Base-by-base conservation (phyloP, 2,888 invertebrate genomes). In the Dysmachus trigonus region DNA sequence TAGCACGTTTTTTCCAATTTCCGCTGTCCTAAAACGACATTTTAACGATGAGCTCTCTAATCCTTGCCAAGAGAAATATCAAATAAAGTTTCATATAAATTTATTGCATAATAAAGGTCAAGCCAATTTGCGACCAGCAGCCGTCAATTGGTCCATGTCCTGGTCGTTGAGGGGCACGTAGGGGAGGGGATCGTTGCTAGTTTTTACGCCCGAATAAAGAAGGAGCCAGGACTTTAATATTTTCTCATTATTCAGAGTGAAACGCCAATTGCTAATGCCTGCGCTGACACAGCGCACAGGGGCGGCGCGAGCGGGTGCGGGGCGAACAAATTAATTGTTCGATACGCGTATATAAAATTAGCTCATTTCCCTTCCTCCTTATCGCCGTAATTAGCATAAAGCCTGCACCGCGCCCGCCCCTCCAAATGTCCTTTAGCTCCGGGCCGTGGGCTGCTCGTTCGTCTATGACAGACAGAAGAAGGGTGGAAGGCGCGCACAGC, bases 311-410 rank as follows among this genome's bases (percentile, higher is more conserved):
- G 51, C 18, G 51, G 10, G 33, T 10, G 7, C 5, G 51, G 53
- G 31, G 33, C 10, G 53, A 53, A n/a, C 33, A 53, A 81, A 81
- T 81, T 81, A 81, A 81, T 81, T 81, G 53, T 53, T 81, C 81
- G 81, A 81, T 81, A 81, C 81, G 33, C 81, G 81, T 81, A 53
- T 33, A 81, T 62, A 47, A 81, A 22, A 81, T 35, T 53, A 62
- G 33, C 33, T 33, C 33, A 62, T 81, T 81, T 35, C 38, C 83
- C 72, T 27, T n/a, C 41, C 13, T 38, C 38, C 83, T 51, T 35
- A 38, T 83, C 41, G 71, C 83, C 72, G 41, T 83, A 83, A 83
- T 72, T 83, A 83, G 83, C 83, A 71, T 72, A 83, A 83, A 71
- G 71, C 72, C 41, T 72, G 83, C 72, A 15, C 30, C 41, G 62